phyloP scores from a whole-genome alignment of 1,140 invertebrate genomes.

The Trigoniulus corallinus region DNA sequence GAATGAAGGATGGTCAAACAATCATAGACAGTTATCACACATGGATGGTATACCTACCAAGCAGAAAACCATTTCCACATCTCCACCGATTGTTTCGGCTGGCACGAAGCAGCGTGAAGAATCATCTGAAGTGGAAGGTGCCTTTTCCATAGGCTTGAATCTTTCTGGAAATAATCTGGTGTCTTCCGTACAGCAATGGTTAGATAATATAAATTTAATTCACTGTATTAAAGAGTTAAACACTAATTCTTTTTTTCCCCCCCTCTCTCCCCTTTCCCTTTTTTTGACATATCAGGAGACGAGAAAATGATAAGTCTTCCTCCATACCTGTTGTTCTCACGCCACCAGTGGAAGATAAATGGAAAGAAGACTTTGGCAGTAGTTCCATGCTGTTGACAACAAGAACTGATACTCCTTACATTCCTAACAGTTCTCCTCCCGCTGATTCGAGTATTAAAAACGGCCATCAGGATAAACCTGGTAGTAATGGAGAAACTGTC shows the following conservation, averaged over 20 bases:
- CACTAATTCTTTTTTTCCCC: background rate
- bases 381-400: too few relatives aligned
- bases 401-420: too few relatives aligned
- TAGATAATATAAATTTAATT: background rate
- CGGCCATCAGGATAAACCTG: too few relatives aligned
- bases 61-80: background rate
- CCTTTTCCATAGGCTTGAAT: conserved; percentile 1
- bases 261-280: background rate
- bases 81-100: too few relatives aligned
- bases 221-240: background rate
- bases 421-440: too few relatives aligned
- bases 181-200: conserved; percentile 1
- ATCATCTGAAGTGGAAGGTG: background rate
- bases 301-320: background rate
- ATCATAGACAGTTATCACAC: background rate
- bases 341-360: too few relatives aligned
- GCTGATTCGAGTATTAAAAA: too few relatives aligned
- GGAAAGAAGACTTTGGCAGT: too few relatives aligned
- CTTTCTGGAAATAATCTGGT: conserved; percentile 2
- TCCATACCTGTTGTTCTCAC: background rate
- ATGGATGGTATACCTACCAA: background rate
- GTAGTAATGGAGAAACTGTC: too few relatives aligned
- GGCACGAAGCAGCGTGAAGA: too few relatives aligned
- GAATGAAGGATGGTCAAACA: background rate
- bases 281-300: background rate